Evolutionary conservation across 2,888 invertebrate species (phyloP).

Genomic region (Steromphala cineraria): DNA sequence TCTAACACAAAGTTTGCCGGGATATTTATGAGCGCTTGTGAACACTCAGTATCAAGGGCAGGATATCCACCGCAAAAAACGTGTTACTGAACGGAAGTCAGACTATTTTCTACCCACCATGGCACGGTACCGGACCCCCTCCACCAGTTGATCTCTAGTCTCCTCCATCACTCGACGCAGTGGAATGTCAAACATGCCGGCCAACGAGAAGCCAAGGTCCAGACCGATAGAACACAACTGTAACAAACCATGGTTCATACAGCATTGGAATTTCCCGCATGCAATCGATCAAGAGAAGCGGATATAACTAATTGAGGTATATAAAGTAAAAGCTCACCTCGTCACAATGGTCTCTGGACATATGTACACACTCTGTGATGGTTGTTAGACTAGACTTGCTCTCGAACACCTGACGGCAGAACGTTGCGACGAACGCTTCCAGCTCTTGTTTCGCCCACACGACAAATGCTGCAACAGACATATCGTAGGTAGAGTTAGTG

Average conservation of each 20-base stretch:
- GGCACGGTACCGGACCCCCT: conserved; percentile 84
- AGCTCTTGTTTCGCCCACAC: conserved; percentile 87
- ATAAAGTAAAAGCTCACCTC: conserved; percentile 76
- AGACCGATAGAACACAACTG: conserved; percentile 83
- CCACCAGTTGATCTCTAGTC: conserved; percentile 87
- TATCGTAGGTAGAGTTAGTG: no score
- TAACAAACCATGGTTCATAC: no score
- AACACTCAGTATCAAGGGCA: no score
- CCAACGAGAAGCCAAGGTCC: conserved; percentile 93
- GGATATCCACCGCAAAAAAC: no score
- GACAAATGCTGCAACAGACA: conserved; percentile 81
- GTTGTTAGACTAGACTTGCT: conserved; percentile 90
- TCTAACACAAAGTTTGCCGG: no score
- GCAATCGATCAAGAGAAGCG: no score
- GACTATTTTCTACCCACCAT: conserved; percentile 70
- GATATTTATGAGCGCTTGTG: no score
- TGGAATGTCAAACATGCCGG: conserved; percentile 87
- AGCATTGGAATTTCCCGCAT: no score
- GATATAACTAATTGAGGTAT: no score
- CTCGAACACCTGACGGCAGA: conserved; percentile 84
- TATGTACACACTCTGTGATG: conserved; percentile 89
- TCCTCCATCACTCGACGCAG: conserved; percentile 86
- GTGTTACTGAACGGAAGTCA: no score
- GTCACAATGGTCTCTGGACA: conserved; percentile 85
- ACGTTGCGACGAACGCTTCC: conserved; percentile 75